Evolutionary conservation across 2,888 invertebrate genomes (phyloP).

Genomic region (Xanthia togata): DNA sequence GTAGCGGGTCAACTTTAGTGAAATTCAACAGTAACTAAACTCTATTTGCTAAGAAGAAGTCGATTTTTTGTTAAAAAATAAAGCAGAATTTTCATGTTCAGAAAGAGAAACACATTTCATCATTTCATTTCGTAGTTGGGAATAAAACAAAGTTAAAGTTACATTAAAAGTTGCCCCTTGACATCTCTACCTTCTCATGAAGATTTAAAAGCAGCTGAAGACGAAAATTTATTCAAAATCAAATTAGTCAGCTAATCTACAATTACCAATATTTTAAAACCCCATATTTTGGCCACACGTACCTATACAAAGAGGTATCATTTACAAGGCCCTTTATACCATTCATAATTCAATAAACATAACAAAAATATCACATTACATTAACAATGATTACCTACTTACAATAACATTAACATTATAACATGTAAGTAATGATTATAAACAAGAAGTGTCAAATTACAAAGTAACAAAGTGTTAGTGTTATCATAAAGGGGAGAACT

Average conservation of each 20-base stretch:
- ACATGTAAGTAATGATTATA: slow-evolving; percentile 47
- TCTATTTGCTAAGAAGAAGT: not conserved
- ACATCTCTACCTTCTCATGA: not conserved
- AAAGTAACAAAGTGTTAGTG: slow-evolving; percentile 41
- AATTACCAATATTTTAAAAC: slow-evolving; percentile 33
- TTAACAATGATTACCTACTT: not conserved
- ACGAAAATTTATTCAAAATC: not conserved
- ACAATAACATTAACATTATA: slow-evolving; percentile 41
- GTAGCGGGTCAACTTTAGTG: not conserved
- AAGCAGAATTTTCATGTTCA: too few species aligned
- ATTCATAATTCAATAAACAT: slow-evolving; percentile 55
- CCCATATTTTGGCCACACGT: slow-evolving; percentile 49
- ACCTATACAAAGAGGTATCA: slow-evolving; percentile 43
- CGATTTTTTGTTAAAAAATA: not conserved
- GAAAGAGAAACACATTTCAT: not conserved
- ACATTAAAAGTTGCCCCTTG: not conserved
- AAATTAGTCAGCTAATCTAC: slow-evolving; percentile 16
- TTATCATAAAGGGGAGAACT: slow-evolving; percentile 31
- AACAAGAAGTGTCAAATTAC: slow-evolving; percentile 61
- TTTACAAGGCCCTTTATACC: slow-evolving; percentile 34
- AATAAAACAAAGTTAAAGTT: not conserved
- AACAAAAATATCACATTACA: slow-evolving; percentile 55
- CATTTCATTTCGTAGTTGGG: not conserved
- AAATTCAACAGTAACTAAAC: not conserved
- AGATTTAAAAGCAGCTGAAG: slow-evolving; percentile 21